Evolutionary conservation across 2,113 vertebrate species (phyloP).

Genomic region (Indicator maculatus): DNA sequence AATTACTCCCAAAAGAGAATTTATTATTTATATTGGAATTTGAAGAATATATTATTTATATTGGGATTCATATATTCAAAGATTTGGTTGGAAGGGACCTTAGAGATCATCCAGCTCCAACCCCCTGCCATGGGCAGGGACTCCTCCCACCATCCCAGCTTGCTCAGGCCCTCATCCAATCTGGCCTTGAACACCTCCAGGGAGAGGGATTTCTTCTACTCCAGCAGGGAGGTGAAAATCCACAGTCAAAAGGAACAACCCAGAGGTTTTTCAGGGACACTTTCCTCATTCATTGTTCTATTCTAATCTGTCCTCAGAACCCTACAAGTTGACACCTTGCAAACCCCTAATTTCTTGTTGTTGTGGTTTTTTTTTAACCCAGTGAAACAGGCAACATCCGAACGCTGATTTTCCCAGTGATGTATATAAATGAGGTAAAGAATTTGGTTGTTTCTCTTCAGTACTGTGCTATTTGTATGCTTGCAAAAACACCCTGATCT

Average conservation of each 20-base stretch:
- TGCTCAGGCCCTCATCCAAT: no score
- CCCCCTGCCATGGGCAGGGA: no score
- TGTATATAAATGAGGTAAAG: slow-evolving; percentile 92
- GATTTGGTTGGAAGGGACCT: no score
- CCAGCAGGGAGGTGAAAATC: not conserved
- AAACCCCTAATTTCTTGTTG: fast-evolving
- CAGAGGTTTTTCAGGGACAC: not conserved
- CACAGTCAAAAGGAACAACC: not conserved
- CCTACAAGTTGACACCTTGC: not conserved
- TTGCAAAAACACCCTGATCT: not conserved
- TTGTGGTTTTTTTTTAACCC: not conserved
- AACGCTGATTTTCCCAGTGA: slow-evolving; percentile 87
- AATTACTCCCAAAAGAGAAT: not conserved
- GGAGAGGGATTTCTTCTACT: not conserved
- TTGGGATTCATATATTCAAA: not conserved
- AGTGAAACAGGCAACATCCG: slow-evolving; percentile 86
- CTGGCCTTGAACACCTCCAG: no score
- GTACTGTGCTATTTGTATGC: not conserved
- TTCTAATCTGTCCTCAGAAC: not conserved
- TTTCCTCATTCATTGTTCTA: fast-evolving
- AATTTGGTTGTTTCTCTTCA: not conserved
- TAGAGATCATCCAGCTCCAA: no score
- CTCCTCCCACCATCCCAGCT: no score
- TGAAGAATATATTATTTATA: not conserved
- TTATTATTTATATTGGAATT: not conserved